Evolutionary conservation across 2,113 vertebrate genomes (phyloP).

Genomic region (Globicephala melas): DNA sequence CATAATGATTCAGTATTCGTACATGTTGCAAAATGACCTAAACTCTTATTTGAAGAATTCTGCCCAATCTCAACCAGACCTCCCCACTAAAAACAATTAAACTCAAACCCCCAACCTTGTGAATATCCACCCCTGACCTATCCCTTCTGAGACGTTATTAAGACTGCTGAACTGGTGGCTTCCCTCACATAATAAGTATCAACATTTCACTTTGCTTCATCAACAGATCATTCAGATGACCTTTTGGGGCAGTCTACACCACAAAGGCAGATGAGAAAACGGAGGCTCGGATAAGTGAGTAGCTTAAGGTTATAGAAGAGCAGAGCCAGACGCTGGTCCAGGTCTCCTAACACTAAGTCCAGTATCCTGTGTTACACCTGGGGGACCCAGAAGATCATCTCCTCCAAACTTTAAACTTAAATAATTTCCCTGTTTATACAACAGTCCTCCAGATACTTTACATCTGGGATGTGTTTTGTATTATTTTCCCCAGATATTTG

Average conservation of each 20-base stretch:
- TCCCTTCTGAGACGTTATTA: background rate
- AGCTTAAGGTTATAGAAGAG: background rate
- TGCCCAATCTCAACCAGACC: background rate
- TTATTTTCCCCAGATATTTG: background rate
- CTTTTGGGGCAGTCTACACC: background rate
- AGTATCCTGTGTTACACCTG: background rate
- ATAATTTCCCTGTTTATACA: background rate
- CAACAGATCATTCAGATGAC: background rate
- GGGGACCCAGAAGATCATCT: background rate
- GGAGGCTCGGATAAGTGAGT: background rate
- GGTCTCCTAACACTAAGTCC: background rate
- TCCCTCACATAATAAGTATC: background rate
- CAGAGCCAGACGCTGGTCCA: background rate
- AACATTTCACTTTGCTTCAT: background rate
- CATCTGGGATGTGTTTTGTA: background rate
- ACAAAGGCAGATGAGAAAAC: background rate
- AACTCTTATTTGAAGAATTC: background rate
- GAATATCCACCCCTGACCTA: background rate
- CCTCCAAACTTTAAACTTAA: background rate
- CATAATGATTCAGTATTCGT: background rate
- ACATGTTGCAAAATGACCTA: background rate
- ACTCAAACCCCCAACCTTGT: background rate
- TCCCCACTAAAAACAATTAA: background rate
- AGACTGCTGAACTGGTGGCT: background rate
- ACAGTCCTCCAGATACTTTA: background rate